phyloP scores from a whole-genome alignment of 2,797 vertebrate species.

The Hylomyscus alleni region DNA sequence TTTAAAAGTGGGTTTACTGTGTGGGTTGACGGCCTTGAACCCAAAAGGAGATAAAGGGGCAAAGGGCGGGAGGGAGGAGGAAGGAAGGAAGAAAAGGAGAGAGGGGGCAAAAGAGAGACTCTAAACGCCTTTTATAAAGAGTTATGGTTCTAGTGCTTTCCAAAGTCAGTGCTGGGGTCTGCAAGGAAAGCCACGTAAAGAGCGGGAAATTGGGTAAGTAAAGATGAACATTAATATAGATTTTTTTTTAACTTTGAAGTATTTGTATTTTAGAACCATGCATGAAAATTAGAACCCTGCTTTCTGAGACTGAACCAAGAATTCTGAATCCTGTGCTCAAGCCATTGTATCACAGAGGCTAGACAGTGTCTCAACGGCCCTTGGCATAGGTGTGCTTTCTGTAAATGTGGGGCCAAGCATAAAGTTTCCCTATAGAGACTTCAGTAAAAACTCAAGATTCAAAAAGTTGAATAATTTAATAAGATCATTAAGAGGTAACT shows the following conservation, averaged over 20 bases:
- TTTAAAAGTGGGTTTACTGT: neutral
- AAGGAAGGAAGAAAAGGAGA: no score
- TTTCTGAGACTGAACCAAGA: neutral
- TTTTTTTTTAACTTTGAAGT: constrained; percentile 55
- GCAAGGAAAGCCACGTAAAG: neutral
- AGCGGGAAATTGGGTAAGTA: constrained; percentile 70
- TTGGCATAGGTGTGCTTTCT: constrained; percentile 12
- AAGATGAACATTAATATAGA: constrained; percentile 65
- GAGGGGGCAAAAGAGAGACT: neutral
- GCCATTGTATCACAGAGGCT: neutral
- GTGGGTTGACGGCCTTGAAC: constrained; percentile 31
- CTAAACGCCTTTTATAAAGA: constrained; percentile 31
- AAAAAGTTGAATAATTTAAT: constrained; percentile 16
- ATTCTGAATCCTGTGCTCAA: constrained; percentile 21
- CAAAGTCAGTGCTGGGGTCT: neutral
- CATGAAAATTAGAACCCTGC: neutral
- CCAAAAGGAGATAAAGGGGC: neutral
- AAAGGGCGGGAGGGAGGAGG: neutral
- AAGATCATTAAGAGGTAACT: constrained; percentile 43
- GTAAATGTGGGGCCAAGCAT: neutral
- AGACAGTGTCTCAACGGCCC: neutral
- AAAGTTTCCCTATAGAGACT: constrained; percentile 32
- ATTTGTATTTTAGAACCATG: constrained; percentile 29
- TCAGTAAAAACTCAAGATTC: neutral
- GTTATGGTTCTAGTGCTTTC: constrained; percentile 46